phyloP scores from a whole-genome alignment of 2,797 vertebrate genomes.

The Falco naumanni region DNA sequence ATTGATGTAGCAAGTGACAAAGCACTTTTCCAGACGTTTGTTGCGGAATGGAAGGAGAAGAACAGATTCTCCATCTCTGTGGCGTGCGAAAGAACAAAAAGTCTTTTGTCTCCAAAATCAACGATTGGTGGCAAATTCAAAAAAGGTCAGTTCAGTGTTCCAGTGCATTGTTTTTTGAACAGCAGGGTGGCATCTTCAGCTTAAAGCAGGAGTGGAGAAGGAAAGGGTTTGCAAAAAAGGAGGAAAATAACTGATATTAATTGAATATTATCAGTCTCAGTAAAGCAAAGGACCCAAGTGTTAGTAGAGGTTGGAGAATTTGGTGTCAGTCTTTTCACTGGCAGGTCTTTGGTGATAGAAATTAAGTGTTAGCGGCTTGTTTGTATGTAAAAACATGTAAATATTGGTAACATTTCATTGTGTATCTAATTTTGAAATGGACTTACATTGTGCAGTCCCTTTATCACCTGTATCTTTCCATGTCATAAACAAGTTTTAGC shows the following conservation, averaged over 20 bases:
- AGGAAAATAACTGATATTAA: not conserved
- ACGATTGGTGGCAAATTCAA: constrained; percentile 84
- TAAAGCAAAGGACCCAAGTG: not conserved
- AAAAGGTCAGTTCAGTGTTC: constrained; percentile 80
- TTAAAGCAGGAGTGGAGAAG: not conserved
- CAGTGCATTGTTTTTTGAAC: not conserved
- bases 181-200: not conserved
- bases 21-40: constrained; percentile 88
- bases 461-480: not conserved
- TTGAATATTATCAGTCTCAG: not conserved
- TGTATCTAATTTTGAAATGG: not conserved
- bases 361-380: not conserved
- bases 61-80: constrained; percentile 86
- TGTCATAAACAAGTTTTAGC: not conserved
- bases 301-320: not conserved
- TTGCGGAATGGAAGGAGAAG: constrained; percentile 90
- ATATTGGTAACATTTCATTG: not conserved
- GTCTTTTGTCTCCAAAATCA: constrained; percentile 68
- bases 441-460: not conserved
- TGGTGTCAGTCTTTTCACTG: not conserved
- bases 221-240: not conserved
- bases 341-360: not conserved
- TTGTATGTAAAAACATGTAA: not conserved
- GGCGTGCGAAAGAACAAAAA: constrained; percentile 85
- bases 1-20: constrained; percentile 92